Percentiles rank a stretch among this genome's conserved stretches.
Conservation (phyloP, 1,140 invertebrate species). For the Rhagoletis pomonella region DNA sequence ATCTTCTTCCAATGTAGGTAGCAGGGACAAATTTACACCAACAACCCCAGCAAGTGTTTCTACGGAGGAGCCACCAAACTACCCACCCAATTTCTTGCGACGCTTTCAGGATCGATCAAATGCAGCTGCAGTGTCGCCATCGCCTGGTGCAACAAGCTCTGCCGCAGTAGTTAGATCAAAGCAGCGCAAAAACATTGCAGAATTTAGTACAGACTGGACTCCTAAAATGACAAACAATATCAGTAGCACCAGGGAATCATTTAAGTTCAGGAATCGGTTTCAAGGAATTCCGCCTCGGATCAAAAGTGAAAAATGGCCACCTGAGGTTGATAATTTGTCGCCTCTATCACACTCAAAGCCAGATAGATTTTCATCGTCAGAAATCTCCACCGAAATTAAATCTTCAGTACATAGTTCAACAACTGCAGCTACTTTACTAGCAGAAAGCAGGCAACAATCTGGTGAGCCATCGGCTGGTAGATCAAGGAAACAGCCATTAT, state of each 20-base stretch:
- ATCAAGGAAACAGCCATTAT: not conserved
- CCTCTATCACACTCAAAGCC: not conserved
- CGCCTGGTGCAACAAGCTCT: not conserved
- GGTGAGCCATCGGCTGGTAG: not conserved
- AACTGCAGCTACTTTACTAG: not conserved
- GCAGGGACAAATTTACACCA: not conserved
- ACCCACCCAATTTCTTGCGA: slow-evolving; percentile 65
- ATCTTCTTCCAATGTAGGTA: not conserved
- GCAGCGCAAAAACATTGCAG: not conserved
- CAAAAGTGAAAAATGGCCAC: slow-evolving; percentile 35
- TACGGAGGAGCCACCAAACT: slow-evolving; percentile 68
- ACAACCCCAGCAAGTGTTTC: slow-evolving; percentile 57
- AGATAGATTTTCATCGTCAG: not conserved
- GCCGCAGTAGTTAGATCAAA: not conserved
- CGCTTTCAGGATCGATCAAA: slow-evolving; percentile 62
- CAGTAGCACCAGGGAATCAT: not conserved
- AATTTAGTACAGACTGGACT: not conserved
- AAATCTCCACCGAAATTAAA: not conserved
- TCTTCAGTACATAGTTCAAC: not conserved
- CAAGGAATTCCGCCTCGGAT: not conserved
- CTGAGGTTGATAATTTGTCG: not conserved
- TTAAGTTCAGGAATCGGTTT: not conserved
- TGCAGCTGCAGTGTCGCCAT: not conserved
- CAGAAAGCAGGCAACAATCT: not conserved
- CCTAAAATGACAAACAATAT: not conserved